phyloP scores from a whole-genome alignment of 2,113 vertebrate species.

The Noturus placidus region DNA sequence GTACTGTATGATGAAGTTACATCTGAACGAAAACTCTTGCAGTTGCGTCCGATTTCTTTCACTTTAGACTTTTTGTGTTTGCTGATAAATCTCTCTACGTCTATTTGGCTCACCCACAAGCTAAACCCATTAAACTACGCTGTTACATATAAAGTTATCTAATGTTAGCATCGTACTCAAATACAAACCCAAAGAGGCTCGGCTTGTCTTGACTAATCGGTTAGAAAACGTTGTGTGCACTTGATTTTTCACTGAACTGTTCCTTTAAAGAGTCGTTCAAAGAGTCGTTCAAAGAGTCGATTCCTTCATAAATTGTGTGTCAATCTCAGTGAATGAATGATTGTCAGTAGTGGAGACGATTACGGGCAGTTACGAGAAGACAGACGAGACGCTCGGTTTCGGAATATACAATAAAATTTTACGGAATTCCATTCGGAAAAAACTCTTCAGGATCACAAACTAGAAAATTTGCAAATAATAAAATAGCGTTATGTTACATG shows the following conservation, averaged over 20 bases:
- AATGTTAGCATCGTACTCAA: background rate
- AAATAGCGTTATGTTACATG: conserved; percentile 42
- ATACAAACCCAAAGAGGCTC: background rate
- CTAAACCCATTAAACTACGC: background rate
- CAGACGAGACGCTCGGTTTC: conserved; percentile 21
- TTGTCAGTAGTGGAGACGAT: conserved; percentile 56
- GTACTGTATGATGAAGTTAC: background rate
- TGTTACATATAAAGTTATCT: background rate
- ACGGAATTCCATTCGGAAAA: conserved; percentile 37
- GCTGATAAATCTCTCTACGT: background rate
- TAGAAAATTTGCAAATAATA: conserved; percentile 67
- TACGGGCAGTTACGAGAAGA: conserved; percentile 2
- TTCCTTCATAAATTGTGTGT: background rate
- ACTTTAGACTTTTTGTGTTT: background rate
- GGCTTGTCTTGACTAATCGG: background rate
- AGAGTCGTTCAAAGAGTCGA: background rate
- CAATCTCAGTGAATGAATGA: conserved; percentile 44
- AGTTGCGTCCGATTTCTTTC: background rate
- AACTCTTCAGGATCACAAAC: conserved; percentile 61
- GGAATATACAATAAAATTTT: conserved; percentile 33
- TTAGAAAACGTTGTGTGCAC: background rate
- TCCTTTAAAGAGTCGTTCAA: conserved; percentile 5
- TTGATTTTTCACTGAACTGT: background rate
- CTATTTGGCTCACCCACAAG: background rate
- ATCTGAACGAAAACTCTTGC: background rate